phyloP scores from a whole-genome alignment of 53 echinoderm and acorn worm species.

The Echinarachnius parma region DNA sequence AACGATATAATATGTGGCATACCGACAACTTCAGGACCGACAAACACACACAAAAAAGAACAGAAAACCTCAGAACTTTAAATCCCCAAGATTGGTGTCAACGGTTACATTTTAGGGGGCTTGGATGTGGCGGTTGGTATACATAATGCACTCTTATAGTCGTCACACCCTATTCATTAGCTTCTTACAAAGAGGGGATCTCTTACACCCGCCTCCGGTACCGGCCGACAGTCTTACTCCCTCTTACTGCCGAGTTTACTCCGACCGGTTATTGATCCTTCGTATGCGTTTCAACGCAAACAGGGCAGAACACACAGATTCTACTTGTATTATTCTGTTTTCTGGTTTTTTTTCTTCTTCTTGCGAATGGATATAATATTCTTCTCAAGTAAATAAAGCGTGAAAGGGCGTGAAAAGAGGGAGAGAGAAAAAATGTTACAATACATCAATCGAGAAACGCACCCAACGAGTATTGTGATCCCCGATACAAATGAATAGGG shows the following conservation, averaged over 20 bases:
- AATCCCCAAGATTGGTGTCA: no score
- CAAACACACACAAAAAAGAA: no score
- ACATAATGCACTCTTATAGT: background rate
- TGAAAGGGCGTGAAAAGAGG: no score
- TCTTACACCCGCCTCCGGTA: constrained; percentile 44
- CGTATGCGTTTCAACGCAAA: constrained; percentile 14
- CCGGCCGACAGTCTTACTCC: constrained; percentile 10
- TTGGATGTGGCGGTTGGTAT: no score
- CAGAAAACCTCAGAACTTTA: no score
- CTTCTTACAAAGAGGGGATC: constrained; percentile 25
- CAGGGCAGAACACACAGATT: constrained; percentile 10
- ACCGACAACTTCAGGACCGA: no score
- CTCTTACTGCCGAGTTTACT: constrained; percentile 29
- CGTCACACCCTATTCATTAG: constrained; percentile 48
- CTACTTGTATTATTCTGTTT: no score
- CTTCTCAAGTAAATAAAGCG: no score
- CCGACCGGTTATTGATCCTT: constrained; percentile 30
- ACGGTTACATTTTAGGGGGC: no score
- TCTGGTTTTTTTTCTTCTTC: no score
- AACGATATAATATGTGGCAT: no score
- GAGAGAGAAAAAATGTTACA: constrained; percentile 22
- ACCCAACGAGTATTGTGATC: constrained; percentile 21
- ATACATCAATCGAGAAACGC: constrained; percentile 25
- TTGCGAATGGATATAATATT: no score
- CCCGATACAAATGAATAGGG: constrained; percentile 32